A percentile compares a stretch with the other conserved stretches of the same genome.
Evolutionary conservation across 2,113 vertebrate species (phyloP).

Genomic region (Zosterops pallidus): DNA sequence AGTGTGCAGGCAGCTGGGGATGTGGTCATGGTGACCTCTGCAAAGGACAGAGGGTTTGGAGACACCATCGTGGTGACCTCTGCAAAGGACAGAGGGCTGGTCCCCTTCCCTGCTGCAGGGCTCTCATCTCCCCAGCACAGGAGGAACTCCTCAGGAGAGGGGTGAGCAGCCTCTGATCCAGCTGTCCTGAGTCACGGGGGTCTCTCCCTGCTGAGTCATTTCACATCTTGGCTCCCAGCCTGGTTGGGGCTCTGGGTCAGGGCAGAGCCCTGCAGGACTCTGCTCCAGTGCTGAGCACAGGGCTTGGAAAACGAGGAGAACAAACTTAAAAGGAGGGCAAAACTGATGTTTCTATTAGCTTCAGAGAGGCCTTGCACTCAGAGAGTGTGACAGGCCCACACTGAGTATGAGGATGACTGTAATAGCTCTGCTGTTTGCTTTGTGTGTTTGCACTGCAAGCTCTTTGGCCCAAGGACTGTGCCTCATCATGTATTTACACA

Average conservation of each 20-base stretch:
- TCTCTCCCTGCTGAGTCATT: background rate
- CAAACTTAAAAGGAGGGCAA: background rate
- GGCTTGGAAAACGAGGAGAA: background rate
- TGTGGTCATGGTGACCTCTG: background rate
- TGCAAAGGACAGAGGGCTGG: background rate
- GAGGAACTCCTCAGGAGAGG: background rate
- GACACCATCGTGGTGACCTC: background rate
- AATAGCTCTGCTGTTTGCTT: slow-evolving; percentile 43
- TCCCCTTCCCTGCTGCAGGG: background rate
- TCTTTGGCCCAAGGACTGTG: slow-evolving; percentile 36
- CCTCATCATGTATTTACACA: slow-evolving; percentile 45
- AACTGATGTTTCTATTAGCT: background rate
- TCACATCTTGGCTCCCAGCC: background rate
- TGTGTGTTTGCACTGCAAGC: slow-evolving; percentile 39
- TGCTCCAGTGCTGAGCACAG: background rate
- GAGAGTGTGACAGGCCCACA: background rate
- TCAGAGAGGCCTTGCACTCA: background rate
- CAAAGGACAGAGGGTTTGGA: background rate
- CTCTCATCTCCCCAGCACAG: background rate
- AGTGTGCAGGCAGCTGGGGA: background rate
- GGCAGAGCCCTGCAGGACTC: background rate
- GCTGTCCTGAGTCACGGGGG: background rate
- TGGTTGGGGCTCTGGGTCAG: background rate
- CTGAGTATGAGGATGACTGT: background rate
- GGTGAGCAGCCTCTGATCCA: background rate